Base-by-base conservation (phyloP, 2,113 vertebrate species). In the Takifugu flavidus region DNA sequence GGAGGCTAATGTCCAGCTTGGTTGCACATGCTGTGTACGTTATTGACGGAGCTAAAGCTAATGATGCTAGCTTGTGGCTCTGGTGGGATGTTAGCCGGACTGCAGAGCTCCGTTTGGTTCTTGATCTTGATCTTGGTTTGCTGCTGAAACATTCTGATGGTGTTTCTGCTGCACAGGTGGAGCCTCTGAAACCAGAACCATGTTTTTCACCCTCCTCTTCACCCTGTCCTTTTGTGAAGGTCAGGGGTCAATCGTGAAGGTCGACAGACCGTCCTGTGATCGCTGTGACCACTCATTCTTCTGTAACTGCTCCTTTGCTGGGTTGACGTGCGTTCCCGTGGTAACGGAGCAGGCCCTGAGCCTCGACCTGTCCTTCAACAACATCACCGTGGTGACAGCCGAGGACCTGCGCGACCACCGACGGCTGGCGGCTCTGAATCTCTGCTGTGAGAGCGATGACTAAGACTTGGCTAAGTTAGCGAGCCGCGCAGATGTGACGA, bases 281-380 rank as follows among this genome's bases (percentile, higher is more conserved):
- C 51, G 42, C 42, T 85, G 85, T 6, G 68, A 87, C 66, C 62
- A 0, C 1, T 25, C 1, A 1, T 46, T 75, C 4, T 26, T 31
- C 56, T 87, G 85, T 5, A 55, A 82, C 79, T 87, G 85, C 71
- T 82, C 85, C 52, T 2, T 25, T 0, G 4, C 5, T 0, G 67
- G 73, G 25, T 74, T 75, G 4, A 10, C 14, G 6, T 0, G 1
- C 0, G 67, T 87, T 64, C 83, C 85, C 65, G 4, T 4, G 25
- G 79, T 69, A 25, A 70, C 81, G 0, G 66, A 5, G 5, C 25
- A 1, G 0, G 79, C 83, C 14, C 34, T 78, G 57, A 57, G 42
- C 5, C 66, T 87, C 0, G 77, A 81, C 6, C 79, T 87, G 0
- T 77, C 83, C 42, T 78, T 60, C 25, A 86, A 87, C 58, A 20